These are phyloP conservation scores for Macrocentrus cingulum DNA, from an alignment of 1,140 invertebrate genomes.

Conservation along the genomic window DNA sequence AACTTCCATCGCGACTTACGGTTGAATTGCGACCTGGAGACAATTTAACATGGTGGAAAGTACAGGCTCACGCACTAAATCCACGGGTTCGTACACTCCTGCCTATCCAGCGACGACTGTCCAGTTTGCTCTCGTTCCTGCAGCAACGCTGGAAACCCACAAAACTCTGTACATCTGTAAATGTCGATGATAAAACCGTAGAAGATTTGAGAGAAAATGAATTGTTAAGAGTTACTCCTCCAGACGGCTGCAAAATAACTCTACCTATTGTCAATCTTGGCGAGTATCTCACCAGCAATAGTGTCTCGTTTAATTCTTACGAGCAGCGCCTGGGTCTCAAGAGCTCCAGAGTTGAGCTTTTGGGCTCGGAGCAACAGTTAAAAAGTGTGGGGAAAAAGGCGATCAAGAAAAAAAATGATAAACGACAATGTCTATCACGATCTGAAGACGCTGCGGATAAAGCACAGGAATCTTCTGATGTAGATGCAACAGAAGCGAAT, in stretches of 20 bases:
- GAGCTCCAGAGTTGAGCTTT: constrained; percentile 49
- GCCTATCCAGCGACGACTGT: constrained; percentile 74
- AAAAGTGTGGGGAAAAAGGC: constrained; percentile 53
- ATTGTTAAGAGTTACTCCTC: constrained; percentile 58
- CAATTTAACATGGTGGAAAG: constrained; percentile 78
- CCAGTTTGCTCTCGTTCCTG: constrained; percentile 74
- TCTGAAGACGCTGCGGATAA: constrained; percentile 37
- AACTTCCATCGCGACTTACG: constrained; percentile 77
- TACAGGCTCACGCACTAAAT: constrained; percentile 87
- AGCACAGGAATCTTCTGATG: constrained; percentile 49
- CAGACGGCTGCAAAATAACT: constrained; percentile 63
- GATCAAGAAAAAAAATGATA: constrained; percentile 54
- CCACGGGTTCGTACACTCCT: constrained; percentile 77
- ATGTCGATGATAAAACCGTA: constrained; percentile 29
- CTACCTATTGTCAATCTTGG: constrained; percentile 72
- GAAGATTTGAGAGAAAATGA: constrained; percentile 34
- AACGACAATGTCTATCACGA: constrained; percentile 35
- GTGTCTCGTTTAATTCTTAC: constrained; percentile 73
- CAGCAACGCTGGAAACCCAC: constrained; percentile 73
- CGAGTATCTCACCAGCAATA: constrained; percentile 73
- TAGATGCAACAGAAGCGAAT: constrained; percentile 46
- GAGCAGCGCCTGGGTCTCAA: constrained; percentile 67
- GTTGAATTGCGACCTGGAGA: constrained; percentile 78
- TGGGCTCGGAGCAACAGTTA: constrained; percentile 52
- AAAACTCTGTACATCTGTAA: constrained; percentile 61